A percentile compares a stretch with the other conserved stretches of the same genome.
Evolutionary conservation across 1,140 invertebrate species (phyloP).

Genomic region (Whitmania pigra): DNA sequence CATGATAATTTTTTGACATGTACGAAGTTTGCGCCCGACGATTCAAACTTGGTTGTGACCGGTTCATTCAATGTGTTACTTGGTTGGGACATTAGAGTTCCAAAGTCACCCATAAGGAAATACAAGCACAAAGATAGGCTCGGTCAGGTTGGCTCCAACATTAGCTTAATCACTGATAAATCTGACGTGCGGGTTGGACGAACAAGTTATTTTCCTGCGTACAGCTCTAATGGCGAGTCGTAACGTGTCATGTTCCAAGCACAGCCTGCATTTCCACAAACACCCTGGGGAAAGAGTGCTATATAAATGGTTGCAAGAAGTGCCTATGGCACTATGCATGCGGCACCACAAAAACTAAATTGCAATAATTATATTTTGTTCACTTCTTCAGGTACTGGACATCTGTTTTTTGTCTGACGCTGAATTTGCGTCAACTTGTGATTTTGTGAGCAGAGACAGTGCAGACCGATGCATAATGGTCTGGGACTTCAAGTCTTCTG

Average conservation of each 20-base stretch:
- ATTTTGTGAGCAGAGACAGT: conserved; percentile 39
- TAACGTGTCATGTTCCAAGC: too few species aligned
- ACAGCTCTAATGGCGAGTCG: too few species aligned
- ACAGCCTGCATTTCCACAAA: too few species aligned
- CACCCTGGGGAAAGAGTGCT: too few species aligned
- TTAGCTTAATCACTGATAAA: not conserved
- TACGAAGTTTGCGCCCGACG: conserved; percentile 32
- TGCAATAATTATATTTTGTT: too few species aligned
- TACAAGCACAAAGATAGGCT: conserved; percentile 35
- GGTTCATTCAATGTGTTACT: conserved; percentile 32
- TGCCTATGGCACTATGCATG: too few species aligned
- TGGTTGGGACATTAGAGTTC: conserved; percentile 34
- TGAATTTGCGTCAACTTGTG: conserved; percentile 35
- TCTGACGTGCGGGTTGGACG: too few species aligned
- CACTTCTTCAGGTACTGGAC: conserved; percentile 40
- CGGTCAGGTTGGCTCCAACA: conserved; percentile 34
- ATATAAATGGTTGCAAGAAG: too few species aligned
- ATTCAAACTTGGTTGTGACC: conserved; percentile 31
- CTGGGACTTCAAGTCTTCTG: conserved; percentile 38
- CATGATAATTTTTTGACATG: conserved; percentile 31
- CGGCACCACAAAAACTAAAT: too few species aligned
- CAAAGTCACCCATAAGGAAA: conserved; percentile 27
- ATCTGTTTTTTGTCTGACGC: conserved; percentile 36
- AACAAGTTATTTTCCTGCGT: too few species aligned
- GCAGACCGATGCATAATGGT: conserved; percentile 42